Percentiles rank a stretch among this genome's conserved stretches.
Evolutionary conservation across 2,888 invertebrate species (phyloP).

Genomic region (Exocentrus adspersus): DNA sequence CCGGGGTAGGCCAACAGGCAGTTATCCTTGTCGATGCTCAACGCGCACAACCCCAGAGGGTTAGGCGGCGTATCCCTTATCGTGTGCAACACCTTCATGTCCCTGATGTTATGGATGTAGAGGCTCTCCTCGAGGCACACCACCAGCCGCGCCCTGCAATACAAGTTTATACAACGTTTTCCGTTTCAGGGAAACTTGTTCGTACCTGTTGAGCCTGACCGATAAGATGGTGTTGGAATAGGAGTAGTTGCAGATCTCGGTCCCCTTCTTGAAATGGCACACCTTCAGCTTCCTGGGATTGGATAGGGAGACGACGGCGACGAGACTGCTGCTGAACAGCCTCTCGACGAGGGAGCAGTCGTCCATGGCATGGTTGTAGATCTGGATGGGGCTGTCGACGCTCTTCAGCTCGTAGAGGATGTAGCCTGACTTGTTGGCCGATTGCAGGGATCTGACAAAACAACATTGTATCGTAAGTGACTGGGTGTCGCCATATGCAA

Average conservation of each 20-base stretch:
- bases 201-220: constrained; percentile 88
- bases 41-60: constrained; percentile 89
- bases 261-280: constrained; percentile 97
- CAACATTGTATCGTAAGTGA: too few species aligned
- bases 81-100: constrained; percentile 98
- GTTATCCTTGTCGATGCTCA: constrained; percentile 86
- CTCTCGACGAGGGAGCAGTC: constrained; percentile 94
- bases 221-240: constrained; percentile 94
- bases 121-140: constrained; percentile 98
- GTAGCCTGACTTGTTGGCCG: constrained; percentile 91
- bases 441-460: constrained; percentile 86
- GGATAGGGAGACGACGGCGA: constrained; percentile 92
- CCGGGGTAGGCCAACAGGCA: constrained; percentile 98
- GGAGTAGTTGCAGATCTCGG: constrained; percentile 97
- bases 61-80: constrained; percentile 98
- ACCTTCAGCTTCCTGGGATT: constrained; percentile 93
- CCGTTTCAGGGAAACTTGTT: too few species aligned
- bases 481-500: too few species aligned
- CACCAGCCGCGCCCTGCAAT: constrained; percentile 75
- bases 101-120: constrained; percentile 97
- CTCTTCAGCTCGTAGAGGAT: constrained; percentile 86
- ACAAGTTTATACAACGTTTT: not conserved
- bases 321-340: constrained; percentile 95
- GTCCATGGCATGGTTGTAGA: constrained; percentile 86
- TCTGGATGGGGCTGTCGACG: constrained; percentile 87